Base-by-base conservation (phyloP, 2,113 vertebrate species). In the Rhombomys opimus region DNA sequence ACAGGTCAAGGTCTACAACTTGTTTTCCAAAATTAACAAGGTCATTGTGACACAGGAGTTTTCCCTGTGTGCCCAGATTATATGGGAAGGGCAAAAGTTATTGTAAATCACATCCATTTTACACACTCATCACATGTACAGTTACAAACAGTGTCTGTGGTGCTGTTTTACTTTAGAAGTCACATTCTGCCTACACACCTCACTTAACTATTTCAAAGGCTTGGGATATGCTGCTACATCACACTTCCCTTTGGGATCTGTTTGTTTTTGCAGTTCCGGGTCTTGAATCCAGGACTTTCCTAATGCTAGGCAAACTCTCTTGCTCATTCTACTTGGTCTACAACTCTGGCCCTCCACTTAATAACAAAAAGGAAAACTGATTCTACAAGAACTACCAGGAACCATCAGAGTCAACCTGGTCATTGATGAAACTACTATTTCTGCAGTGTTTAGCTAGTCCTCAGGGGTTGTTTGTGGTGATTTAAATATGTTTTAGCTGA, bases 401-500 rank as follows among this genome's bases (percentile, higher is more conserved):
- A 10, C 23, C 59, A 63, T 93, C 59, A 90, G 87, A 72, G 87
- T 91, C 54, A 88, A 96, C 41, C n/a, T 88, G 1, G 70, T 54
- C 65, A 30, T 54, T 84, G 93, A 93, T 77, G 63, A 91, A 76
- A 93, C 30, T 94, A 20, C 38, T 82, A 57, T 41, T 65, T 72
- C 23, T 93, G 11, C 86, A 61, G 20, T 52, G 32, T 25, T 89
- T 89, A n/a, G 20, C 46, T 25, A 90, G 75, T 93, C 38, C 52
- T 72, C 94, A 81, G 35, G 14, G 81, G 67, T 57, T 72, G 67
- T 77, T 95, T 78, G 18, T 90, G 32, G 18, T 77, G 52, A 89
- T 46, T 63, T 87, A 89, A 84, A 77, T 94, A n/a, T 57, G 18
- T 89, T 94, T 96, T 54, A 54, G 27, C 93, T 89, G 94, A 77